phyloP scores from a whole-genome alignment of 2,888 invertebrate genomes.

The Sphaerophoria rueppellii region DNA sequence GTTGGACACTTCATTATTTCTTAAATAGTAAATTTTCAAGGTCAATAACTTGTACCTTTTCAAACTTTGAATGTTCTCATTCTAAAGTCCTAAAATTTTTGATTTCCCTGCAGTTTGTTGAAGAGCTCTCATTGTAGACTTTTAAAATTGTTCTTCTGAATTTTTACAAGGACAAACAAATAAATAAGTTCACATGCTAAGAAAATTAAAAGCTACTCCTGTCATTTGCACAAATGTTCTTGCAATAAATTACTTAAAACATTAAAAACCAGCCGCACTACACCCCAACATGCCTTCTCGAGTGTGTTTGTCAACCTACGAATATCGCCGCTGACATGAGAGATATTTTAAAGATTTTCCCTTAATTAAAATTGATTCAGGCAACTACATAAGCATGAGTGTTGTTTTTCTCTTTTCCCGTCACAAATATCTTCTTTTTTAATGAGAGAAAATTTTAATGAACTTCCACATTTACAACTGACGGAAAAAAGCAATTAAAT shows the following conservation, averaged over 20 bases:
- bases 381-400: not conserved
- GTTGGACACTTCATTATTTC: no score
- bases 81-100: no score
- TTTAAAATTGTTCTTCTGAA: no score
- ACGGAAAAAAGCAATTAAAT: slow-evolving; percentile 6
- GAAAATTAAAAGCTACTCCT: not conserved
- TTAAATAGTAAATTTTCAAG: no score
- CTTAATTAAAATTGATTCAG: not conserved
- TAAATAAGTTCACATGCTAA: no score
- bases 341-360: not conserved
- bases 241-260: not conserved
- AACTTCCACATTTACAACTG: not conserved
- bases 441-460: not conserved
- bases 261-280: slow-evolving; percentile 6
- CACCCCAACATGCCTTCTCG: no score
- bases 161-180: no score
- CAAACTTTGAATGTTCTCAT: no score
- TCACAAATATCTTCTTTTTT: slow-evolving; percentile 3
- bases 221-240: not conserved
- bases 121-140: no score
- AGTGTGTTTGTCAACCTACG: not conserved
- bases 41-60: no score
- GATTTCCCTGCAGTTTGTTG: no score
- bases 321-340: not conserved
- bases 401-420: not conserved